Percentiles rank a stretch among this genome's conserved stretches.
Evolutionary conservation across 2,888 invertebrate species (phyloP).

Genomic region (Chironomus riparius): DNA sequence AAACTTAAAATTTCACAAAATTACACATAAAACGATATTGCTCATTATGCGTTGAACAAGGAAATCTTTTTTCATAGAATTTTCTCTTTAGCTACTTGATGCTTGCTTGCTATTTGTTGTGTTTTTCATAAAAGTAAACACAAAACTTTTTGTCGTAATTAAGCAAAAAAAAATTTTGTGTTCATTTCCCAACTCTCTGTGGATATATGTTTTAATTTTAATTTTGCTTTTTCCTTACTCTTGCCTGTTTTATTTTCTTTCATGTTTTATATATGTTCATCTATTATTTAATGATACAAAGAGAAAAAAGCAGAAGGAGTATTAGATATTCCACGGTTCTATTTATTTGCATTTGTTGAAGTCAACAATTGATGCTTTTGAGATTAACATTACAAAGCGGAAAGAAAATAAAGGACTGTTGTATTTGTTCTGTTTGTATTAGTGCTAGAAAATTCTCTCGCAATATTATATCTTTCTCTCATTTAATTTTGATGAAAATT

Average conservation of each 20-base stretch:
- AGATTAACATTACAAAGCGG: no score
- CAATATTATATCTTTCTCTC: background rate
- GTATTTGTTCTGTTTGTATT: background rate
- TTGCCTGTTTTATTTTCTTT: background rate
- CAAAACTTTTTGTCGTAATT: slow-evolving; percentile 1
- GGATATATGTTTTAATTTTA: background rate
- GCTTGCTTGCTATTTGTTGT: background rate
- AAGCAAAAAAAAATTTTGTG: background rate
- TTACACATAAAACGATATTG: no score
- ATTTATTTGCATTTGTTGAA: background rate
- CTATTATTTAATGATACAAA: background rate
- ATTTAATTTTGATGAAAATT: background rate
- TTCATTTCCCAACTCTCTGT: no score
- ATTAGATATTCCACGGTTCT: background rate
- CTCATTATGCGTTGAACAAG: no score
- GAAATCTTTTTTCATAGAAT: no score
- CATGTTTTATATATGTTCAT: slow-evolving; percentile 2
- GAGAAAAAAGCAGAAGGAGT: background rate
- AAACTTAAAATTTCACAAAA: no score
- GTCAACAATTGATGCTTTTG: slow-evolving; percentile 10
- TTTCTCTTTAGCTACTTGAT: background rate
- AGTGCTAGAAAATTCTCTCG: slow-evolving; percentile 18
- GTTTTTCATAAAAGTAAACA: background rate
- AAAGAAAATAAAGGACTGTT: background rate
- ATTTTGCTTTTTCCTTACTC: background rate